These are phyloP conservation scores for Lasioglossum villosulum DNA, from an alignment of 2,888 invertebrate genomes.

Conservation along the genomic window DNA sequence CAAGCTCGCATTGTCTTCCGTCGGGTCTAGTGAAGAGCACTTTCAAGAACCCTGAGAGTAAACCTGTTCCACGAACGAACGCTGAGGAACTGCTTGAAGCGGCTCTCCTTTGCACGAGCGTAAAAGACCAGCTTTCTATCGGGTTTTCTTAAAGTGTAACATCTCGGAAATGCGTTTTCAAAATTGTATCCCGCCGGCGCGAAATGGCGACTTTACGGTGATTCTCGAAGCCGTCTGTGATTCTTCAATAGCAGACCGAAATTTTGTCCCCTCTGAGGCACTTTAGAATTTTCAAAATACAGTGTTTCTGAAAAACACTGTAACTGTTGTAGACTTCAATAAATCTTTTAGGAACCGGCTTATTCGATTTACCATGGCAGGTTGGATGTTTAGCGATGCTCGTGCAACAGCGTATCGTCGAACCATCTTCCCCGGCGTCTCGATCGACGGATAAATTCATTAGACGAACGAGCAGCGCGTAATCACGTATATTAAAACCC, in stretches of 20 bases:
- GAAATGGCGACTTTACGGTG: not conserved
- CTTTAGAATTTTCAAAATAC: too few species aligned
- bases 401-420: not conserved
- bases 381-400: not conserved
- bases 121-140: not conserved
- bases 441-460: not conserved
- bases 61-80: not conserved
- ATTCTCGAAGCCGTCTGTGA: too few species aligned
- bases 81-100: not conserved
- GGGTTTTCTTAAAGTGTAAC: not conserved
- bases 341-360: too few species aligned
- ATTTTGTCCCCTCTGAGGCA: too few species aligned
- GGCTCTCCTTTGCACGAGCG: not conserved
- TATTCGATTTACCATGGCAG: too few species aligned
- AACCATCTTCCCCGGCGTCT: not conserved
- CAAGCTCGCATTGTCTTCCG: conserved; percentile 19
- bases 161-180: not conserved
- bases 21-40: not conserved
- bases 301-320: too few species aligned
- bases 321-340: too few species aligned
- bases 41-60: conserved; percentile 1
- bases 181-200: not conserved
- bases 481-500: not conserved
- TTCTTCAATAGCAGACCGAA: too few species aligned
- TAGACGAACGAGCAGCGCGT: not conserved